Percentiles rank a stretch among this genome's conserved stretches.
Evolutionary conservation across 2,888 invertebrate genomes (phyloP).

Genomic region (Drosophila tripunctata): DNA sequence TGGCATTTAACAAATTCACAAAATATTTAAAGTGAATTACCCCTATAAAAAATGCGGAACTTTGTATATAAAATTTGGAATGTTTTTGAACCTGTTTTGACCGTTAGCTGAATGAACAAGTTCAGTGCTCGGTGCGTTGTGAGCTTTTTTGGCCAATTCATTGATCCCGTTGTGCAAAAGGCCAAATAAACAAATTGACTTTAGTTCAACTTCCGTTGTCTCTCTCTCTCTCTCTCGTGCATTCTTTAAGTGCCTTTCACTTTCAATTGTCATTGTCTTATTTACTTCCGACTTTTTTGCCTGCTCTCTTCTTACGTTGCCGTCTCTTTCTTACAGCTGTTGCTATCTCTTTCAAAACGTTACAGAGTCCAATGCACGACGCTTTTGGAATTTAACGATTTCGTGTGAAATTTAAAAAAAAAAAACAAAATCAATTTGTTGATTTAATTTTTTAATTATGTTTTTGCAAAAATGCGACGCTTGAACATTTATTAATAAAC

Average conservation of each 20-base stretch:
- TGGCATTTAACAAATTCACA: too few relatives aligned
- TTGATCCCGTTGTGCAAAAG: slow-evolving; percentile 22
- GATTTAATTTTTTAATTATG: slow-evolving; percentile 66
- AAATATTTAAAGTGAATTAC: too few relatives aligned
- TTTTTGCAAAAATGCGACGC: slow-evolving; percentile 52
- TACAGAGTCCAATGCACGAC: slow-evolving; percentile 70
- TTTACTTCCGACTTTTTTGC: slow-evolving; percentile 30
- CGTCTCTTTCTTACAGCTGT: slow-evolving; percentile 6
- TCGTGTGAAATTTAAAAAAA: slow-evolving; percentile 33
- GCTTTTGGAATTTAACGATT: slow-evolving; percentile 46
- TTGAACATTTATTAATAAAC: slow-evolving; percentile 60
- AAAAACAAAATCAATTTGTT: slow-evolving; percentile 34
- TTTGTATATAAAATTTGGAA: not conserved
- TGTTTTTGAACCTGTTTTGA: not conserved
- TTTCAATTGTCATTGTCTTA: slow-evolving; percentile 52
- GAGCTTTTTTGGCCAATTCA: slow-evolving; percentile 7
- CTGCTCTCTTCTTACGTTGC: slow-evolving; percentile 1
- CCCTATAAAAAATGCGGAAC: too few relatives aligned
- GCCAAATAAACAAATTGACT: not conserved
- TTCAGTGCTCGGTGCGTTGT: slow-evolving; percentile 7
- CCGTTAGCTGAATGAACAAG: slow-evolving; percentile 13
- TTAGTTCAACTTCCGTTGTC: slow-evolving; percentile 18
- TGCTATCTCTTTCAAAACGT: slow-evolving; percentile 15
- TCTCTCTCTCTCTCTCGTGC: slow-evolving; percentile 53
- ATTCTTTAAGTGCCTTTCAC: slow-evolving; percentile 68